Percentiles rank a stretch among this genome's conserved stretches.
Evolutionary conservation across 2,888 invertebrate species (phyloP).

Genomic region (Acronicta psi): DNA sequence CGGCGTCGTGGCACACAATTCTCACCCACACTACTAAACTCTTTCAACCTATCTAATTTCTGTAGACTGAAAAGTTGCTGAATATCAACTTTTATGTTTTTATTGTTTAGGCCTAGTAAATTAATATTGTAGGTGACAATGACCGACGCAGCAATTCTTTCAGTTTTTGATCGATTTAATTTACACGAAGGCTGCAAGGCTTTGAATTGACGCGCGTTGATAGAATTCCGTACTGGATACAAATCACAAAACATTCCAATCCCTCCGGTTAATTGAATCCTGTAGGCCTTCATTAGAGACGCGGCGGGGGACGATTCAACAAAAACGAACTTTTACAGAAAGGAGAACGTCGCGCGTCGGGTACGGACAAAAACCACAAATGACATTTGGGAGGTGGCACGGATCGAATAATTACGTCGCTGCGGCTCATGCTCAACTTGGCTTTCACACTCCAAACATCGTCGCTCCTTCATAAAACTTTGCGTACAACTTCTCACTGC

Average conservation of each 20-base stretch:
- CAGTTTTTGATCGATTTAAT: constrained; percentile 69
- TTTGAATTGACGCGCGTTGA: constrained; percentile 76
- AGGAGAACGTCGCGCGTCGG: constrained; percentile 70
- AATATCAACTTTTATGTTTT: not conserved
- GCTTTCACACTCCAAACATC: constrained; percentile 75
- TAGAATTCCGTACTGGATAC: constrained; percentile 80
- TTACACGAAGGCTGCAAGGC: constrained; percentile 69
- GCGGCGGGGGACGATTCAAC: constrained; percentile 72
- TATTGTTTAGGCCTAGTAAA: not conserved
- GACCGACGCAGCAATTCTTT: constrained; percentile 53
- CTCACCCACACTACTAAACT: constrained; percentile 25
- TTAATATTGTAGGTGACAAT: constrained; percentile 19
- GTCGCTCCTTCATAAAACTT: constrained; percentile 76
- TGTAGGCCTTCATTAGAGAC: constrained; percentile 85
- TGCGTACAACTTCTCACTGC: constrained; percentile 68
- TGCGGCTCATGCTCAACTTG: constrained; percentile 72
- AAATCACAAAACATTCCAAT: constrained; percentile 87
- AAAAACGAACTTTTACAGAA: constrained; percentile 84
- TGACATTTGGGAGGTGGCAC: constrained; percentile 77
- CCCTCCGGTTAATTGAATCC: constrained; percentile 86
- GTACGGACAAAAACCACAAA: constrained; percentile 84
- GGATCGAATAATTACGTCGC: constrained; percentile 81
- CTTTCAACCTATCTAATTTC: constrained; percentile 37
- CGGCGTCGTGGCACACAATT: constrained; percentile 3
- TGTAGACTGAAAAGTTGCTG: constrained; percentile 6